Conservation (phyloP, 2,797 vertebrate species). For the Smutsia gigantea region DNA sequence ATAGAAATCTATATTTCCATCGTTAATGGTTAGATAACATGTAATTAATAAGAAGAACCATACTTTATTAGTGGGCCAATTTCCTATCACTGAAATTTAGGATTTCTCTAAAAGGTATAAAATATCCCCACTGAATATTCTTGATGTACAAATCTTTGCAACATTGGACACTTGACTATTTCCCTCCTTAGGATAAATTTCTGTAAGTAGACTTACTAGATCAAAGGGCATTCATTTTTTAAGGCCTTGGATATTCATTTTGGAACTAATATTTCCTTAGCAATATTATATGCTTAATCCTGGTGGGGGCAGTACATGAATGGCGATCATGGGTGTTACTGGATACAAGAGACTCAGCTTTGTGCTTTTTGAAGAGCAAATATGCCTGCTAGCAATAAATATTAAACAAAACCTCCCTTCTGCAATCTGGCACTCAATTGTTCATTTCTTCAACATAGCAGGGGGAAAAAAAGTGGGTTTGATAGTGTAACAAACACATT, state of each 20-base stretch:
- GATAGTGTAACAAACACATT: slow-evolving; percentile 56
- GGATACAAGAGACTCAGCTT: neutral
- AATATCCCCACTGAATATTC: slow-evolving; percentile 7
- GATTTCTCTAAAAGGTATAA: slow-evolving; percentile 41
- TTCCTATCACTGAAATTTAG: slow-evolving; percentile 44
- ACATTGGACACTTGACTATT: slow-evolving; percentile 15
- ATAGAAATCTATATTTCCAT: neutral
- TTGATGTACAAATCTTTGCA: slow-evolving; percentile 32
- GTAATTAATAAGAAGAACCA: slow-evolving; percentile 33
- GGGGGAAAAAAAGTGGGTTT: slow-evolving; percentile 6
- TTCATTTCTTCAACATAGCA: slow-evolving; percentile 70
- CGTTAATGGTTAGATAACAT: slow-evolving; percentile 10
- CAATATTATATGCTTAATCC: slow-evolving; percentile 13
- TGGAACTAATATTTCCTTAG: slow-evolving; percentile 51
- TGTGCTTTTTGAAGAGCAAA: slow-evolving; percentile 39
- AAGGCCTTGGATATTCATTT: slow-evolving; percentile 47
- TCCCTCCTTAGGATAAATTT: slow-evolving; percentile 55
- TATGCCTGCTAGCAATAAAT: slow-evolving; percentile 40
- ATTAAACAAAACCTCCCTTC: slow-evolving; percentile 64
- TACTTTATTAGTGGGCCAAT: slow-evolving; percentile 10
- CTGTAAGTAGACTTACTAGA: slow-evolving; percentile 32
- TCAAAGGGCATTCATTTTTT: slow-evolving; percentile 57
- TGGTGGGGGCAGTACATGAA: neutral
- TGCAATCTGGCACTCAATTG: slow-evolving; percentile 65
- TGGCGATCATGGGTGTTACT: slow-evolving; percentile 5